Base-by-base conservation (phyloP, 2,888 invertebrate genomes). In the Eustalomyia histrio region DNA sequence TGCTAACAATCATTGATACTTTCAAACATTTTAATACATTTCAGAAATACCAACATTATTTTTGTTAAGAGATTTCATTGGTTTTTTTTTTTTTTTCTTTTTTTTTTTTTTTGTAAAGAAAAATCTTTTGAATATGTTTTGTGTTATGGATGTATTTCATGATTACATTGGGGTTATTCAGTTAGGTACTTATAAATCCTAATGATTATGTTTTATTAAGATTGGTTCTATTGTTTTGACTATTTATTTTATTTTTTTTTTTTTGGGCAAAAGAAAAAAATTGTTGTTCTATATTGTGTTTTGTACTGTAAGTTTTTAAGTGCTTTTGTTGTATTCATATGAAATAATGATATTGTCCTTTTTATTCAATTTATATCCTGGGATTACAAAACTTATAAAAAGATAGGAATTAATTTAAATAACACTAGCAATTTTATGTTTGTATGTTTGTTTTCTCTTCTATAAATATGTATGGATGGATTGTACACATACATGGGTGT, bases 401-500 rank as follows among this genome's bases (percentile, higher is more conserved):
- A 33, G 60, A 80, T 61, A 35, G 16, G 29, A 76, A 80, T 80
- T 75, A 68, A 72, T 76, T 80, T 76, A 63, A 68, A 79, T 73
- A 68, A 63, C 50, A 63, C 5, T 29, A 50, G 2, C 14, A 58
- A 16, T 24, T 24, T 53, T 1, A 7, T 63, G 35, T 53, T 35
- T 21, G 9, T 53, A n/a, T 18, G 21, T 21, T 21, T 21, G 21
- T 29, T 29, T 29, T 3, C 29, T 29, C 29, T 55, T 7, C 12
- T 24, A 2, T 14, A 12, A 39, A 39, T 39, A 39, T 29, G 39
- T 1, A 39, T 39, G 12, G 10, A 39, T 39, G 2, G 39, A 39
- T 29, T 29, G 3, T 29, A 24, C 5, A 24, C 7, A 12, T 6
- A 43, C 14, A 47, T 47, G 43, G 16, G 4, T 39, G 39, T 12